A percentile compares a stretch with the other conserved stretches of the same genome.
These are phyloP conservation scores for Hydropsyche betteni DNA, from an alignment of 2,888 invertebrate species.

Conservation along the genomic window DNA sequence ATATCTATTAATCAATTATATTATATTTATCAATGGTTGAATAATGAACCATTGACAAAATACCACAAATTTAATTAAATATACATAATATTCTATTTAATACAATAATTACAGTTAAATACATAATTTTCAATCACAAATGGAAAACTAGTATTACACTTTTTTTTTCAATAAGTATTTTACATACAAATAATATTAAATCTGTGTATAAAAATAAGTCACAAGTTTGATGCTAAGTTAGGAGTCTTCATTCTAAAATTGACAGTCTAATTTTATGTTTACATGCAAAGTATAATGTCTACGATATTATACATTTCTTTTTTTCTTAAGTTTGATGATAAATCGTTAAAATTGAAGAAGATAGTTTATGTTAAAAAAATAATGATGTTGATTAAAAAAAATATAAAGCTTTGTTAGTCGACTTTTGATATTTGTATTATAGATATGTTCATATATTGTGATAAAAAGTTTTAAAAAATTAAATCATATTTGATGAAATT, in stretches of 20 bases:
- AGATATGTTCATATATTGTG: too few species aligned
- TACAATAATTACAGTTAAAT: neutral
- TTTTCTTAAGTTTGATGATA: too few species aligned
- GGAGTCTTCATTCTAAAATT: slow-evolving; percentile 50
- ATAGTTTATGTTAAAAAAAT: too few species aligned
- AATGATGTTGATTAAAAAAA: too few species aligned
- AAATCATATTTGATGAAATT: too few species aligned
- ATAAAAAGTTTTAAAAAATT: too few species aligned
- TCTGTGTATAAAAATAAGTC: slow-evolving; percentile 52
- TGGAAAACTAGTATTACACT: neutral
- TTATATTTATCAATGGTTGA: slow-evolving; percentile 5
- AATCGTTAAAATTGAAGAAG: too few species aligned
- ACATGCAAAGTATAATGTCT: slow-evolving; percentile 31
- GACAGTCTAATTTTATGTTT: slow-evolving; percentile 48
- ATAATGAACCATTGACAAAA: neutral
- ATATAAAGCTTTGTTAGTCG: too few species aligned
- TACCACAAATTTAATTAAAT: slow-evolving; percentile 24
- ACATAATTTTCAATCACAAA: too few species aligned
- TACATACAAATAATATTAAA: slow-evolving; percentile 41
- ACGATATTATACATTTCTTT: slow-evolving; percentile 1
- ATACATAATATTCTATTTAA: neutral
- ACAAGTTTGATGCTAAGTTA: slow-evolving; percentile 49
- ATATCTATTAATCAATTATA: slow-evolving; percentile 43
- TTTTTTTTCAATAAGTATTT: neutral
- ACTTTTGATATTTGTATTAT: too few species aligned